Conservation (phyloP, 2,888 invertebrate species). For the Drosophila putrida region DNA sequence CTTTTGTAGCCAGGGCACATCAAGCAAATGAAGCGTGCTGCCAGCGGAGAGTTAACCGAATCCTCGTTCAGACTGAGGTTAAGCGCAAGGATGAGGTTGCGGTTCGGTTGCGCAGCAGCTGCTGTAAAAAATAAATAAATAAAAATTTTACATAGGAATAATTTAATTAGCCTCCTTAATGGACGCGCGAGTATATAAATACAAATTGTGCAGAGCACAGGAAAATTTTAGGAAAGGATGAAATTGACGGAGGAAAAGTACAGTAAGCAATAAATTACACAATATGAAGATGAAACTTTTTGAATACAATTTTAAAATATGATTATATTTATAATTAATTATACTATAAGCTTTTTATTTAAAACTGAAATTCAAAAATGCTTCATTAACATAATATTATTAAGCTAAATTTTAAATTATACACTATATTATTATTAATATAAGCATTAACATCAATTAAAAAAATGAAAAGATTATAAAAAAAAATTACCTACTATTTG, state of each 20-base stretch:
- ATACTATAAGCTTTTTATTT: too few relatives aligned
- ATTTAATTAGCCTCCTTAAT: slow-evolving; percentile 47
- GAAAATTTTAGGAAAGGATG: not conserved
- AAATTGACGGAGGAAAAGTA: not conserved
- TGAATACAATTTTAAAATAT: not conserved
- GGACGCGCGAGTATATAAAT: slow-evolving; percentile 6
- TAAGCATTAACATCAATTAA: too few relatives aligned
- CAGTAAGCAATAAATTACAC: not conserved
- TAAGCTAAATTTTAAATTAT: too few relatives aligned
- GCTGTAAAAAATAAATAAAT: slow-evolving; percentile 30
- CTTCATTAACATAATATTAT: too few relatives aligned
- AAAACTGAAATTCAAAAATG: too few relatives aligned
- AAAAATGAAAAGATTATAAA: too few relatives aligned
- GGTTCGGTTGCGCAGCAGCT: slow-evolving; percentile 9
- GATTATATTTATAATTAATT: not conserved
- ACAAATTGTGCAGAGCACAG: slow-evolving; percentile 7
- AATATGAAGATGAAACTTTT: not conserved
- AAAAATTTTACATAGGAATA: slow-evolving; percentile 23
- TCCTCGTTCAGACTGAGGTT: not conserved
- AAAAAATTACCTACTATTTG: too few relatives aligned
- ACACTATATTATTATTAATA: too few relatives aligned
- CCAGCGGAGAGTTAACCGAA: slow-evolving; percentile 21
- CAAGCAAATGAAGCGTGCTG: slow-evolving; percentile 71
- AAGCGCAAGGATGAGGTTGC: not conserved
- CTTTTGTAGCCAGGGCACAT: slow-evolving; percentile 16